Base-by-base conservation (phyloP, 2,113 vertebrate genomes). In the Peromyscus maniculatus region DNA sequence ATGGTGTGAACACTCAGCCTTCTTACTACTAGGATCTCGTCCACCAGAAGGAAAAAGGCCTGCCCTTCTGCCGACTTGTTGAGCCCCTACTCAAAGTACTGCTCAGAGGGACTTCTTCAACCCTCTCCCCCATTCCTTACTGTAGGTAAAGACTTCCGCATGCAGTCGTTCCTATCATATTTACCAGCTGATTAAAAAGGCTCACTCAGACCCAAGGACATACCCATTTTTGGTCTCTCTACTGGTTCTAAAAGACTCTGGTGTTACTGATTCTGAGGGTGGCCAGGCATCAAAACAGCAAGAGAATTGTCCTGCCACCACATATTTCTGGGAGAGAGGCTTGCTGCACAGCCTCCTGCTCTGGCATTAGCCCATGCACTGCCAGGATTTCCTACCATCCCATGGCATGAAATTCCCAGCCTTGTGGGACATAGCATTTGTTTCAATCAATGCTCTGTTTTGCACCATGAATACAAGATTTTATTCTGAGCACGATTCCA, bases 371-470 rank as follows among this genome's bases (percentile, higher is more conserved):
- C 57, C 87, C 28, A 74, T 11, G 21, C 52, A 31, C 3, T 84
- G 84, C 94, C 92, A 72, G 88, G 22, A 82, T 89, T 84, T 84
- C 92, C 92, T 78, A 75, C 93, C 74, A 91, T 87, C 74, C 82
- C 22, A 16, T 43, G 59, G 89, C 26, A 1, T 82, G 91, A 75
- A 84, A 82, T 92, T 96, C 87, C 92, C 79, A 66, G 97, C 77
- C 92, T 95, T 93, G 75, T n/a, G 97, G 96, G 82, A 96, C 91
- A 74, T 78, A 89, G 75, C 72, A 95, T 97, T 93, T 95, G 77
- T 96, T 92, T 97, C 95, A 96, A 95, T 55, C 77, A 77, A 93
- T 69, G 92, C 92, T 95, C 97, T 97, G 97, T 93, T 93, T 97
- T 89, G 80, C 95, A 91, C 93, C 84, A 95, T 95, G 94, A 97